Evolutionary conservation across 2,797 vertebrate species (phyloP), one percentile per base, ranked within the genome.

Genomic region (Borostomias antarcticus): DNA sequence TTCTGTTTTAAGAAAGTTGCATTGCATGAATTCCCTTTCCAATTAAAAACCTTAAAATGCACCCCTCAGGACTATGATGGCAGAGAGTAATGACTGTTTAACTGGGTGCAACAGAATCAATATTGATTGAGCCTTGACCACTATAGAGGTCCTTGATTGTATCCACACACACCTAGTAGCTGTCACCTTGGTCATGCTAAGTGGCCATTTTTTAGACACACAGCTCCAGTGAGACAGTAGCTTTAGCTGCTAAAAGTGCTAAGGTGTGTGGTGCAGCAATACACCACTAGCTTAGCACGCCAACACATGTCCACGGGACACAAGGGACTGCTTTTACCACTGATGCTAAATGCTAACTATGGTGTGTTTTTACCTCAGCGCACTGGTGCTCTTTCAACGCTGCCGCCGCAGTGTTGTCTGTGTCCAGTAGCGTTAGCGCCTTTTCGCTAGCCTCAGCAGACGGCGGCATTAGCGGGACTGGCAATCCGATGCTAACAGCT

Each of bases 401-500:
- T 43, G 26, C 51, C 35, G 7, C 33, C 15, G 35, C 57, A 13
- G 13, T 28, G 51, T 15, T 3, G 33, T 52, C 72, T 62, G 43
- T 10, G 64, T 59, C 30, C 30, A 53, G 37, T 58, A 57, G 62
- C 30, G 23, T 47, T 73, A 15, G 4, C 61, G 50, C 28, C n/a
- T 58, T 58, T 64, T 45, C 40, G 37, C 53, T 60, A 45, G 28
- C 69, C 69, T 47, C 59, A 74, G 80, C 64, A 53, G 61, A 17
- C 37, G 60, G 58, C 72, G 33, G 28, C 63, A 64, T 63, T 64
- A 67, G 47, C 73, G 33, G 69, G 25, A 7, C 48, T 29, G 54
- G 15, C 62, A 70, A 47, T 66, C 67, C 48, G 26, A 10, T 17
- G 52, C 79, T 84, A 88, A 88, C 82, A 77, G 85, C 87, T 89